Percentiles rank a stretch among this genome's conserved stretches.
These are phyloP conservation scores for Poeciliopsis turrubarensis DNA, from an alignment of 2,113 vertebrate species.

Conservation along the genomic window DNA sequence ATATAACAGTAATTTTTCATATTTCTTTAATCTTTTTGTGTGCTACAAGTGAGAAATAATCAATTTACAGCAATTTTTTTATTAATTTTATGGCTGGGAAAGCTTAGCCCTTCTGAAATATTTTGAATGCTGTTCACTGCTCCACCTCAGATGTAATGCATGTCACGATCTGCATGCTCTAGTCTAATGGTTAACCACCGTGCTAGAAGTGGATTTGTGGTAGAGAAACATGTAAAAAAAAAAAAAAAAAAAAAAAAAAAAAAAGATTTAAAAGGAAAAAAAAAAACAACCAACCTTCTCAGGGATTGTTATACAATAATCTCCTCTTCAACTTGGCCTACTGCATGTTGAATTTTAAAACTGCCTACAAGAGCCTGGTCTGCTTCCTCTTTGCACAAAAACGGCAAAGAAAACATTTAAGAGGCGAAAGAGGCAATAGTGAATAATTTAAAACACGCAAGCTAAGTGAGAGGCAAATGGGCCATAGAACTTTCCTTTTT, in stretches of 20 bases:
- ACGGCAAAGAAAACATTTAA: constrained; percentile 65
- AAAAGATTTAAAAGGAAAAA: constrained; percentile 23
- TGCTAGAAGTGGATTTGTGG: constrained; percentile 75
- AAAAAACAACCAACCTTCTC: constrained; percentile 74
- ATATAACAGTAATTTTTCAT: constrained; percentile 44
- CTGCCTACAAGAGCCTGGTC: constrained; percentile 61
- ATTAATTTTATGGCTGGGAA: constrained; percentile 21
- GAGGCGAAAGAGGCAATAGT: constrained; percentile 67
- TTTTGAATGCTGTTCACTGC: constrained; percentile 67
- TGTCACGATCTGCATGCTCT: constrained; percentile 77
- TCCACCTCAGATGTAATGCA: constrained; percentile 74
- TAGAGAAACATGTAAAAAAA: constrained; percentile 65
- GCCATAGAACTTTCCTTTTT: constrained; percentile 41
- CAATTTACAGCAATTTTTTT: constrained; percentile 46
- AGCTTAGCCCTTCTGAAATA: constrained; percentile 50
- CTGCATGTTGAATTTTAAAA: constrained; percentile 59
- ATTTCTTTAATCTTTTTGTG: constrained; percentile 32
- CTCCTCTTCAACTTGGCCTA: constrained; percentile 70
- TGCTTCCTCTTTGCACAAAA: constrained; percentile 73
- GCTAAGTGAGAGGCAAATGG: constrained; percentile 51
- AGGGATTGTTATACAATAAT: constrained; percentile 72
- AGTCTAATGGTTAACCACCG: constrained; percentile 73
- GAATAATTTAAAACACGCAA: constrained; percentile 70
- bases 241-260: constrained; percentile 32
- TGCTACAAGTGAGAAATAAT: constrained; percentile 40